Conservation (phyloP, 2,888 invertebrate genomes). For the Stenolophus ochropezus region DNA sequence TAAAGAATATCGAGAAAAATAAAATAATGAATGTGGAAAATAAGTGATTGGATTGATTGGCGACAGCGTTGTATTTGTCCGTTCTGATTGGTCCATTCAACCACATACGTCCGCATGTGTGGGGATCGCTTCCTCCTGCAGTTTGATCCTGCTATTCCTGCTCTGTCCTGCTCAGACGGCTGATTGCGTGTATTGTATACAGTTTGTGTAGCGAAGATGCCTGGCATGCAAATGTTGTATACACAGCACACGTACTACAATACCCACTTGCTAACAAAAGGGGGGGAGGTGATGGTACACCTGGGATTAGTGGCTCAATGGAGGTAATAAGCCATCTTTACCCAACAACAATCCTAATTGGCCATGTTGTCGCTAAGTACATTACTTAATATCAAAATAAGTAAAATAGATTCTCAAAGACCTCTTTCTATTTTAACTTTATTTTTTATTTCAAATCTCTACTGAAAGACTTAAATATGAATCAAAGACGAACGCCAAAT, state of each 20-base stretch:
- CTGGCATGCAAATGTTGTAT: slow-evolving; percentile 50
- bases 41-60: not conserved
- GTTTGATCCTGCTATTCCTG: slow-evolving; percentile 8
- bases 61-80: not conserved
- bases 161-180: not conserved
- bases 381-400: no score
- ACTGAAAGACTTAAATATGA: no score
- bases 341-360: no score
- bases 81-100: not conserved
- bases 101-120: not conserved
- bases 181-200: slow-evolving; percentile 55
- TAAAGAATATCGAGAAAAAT: not conserved
- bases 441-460: no score
- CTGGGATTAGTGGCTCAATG: slow-evolving; percentile 32
- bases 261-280: not conserved
- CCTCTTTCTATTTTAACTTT: no score
- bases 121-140: not conserved
- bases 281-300: not conserved
- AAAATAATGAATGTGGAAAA: not conserved
- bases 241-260: slow-evolving; percentile 24
- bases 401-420: no score
- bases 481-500: no score
- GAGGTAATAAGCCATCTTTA: not conserved
- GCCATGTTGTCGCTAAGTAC: no score
- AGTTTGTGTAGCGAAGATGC: slow-evolving; percentile 49